Conservation (phyloP, 2,113 vertebrate species). For the Brachypodius melanocephalos region DNA sequence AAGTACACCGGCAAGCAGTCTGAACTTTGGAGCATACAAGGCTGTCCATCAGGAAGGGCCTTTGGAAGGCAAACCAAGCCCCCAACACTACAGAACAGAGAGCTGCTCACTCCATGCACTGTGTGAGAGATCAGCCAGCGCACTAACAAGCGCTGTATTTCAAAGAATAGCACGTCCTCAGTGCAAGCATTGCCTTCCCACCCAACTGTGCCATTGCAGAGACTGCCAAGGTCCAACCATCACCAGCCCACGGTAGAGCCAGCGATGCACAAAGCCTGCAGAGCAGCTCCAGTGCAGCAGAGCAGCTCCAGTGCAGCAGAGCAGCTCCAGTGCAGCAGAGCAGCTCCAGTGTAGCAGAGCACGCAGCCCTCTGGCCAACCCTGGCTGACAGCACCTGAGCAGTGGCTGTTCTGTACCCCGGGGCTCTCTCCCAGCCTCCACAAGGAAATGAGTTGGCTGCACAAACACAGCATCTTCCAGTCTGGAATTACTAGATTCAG, state of each 20-base stretch:
- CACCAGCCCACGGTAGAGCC: fast-evolving
- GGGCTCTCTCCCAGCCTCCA: neutral
- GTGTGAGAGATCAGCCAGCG: fast-evolving
- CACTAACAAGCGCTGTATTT: neutral
- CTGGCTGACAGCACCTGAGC: neutral
- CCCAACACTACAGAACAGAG: neutral
- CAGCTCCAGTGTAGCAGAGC: neutral
- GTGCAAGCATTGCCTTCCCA: neutral
- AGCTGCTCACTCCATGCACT: neutral
- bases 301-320: neutral
- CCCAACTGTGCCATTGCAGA: neutral
- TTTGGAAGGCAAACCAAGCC: neutral
- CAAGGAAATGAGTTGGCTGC: neutral
- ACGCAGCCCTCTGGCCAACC: fast-evolving
- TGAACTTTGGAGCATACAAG: neutral
- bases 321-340: neutral
- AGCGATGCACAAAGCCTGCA: neutral
- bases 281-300: neutral
- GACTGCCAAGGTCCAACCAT: neutral
- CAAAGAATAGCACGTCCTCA: neutral
- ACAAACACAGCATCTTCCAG: neutral
- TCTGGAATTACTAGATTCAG: neutral
- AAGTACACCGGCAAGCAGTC: neutral
- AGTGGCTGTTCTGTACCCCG: fast-evolving
- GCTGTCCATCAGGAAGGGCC: neutral